Percentiles rank a stretch among this genome's conserved stretches.
phyloP scores from a whole-genome alignment of 1,140 invertebrate genomes.

The Luehdorfia chinensis region DNA sequence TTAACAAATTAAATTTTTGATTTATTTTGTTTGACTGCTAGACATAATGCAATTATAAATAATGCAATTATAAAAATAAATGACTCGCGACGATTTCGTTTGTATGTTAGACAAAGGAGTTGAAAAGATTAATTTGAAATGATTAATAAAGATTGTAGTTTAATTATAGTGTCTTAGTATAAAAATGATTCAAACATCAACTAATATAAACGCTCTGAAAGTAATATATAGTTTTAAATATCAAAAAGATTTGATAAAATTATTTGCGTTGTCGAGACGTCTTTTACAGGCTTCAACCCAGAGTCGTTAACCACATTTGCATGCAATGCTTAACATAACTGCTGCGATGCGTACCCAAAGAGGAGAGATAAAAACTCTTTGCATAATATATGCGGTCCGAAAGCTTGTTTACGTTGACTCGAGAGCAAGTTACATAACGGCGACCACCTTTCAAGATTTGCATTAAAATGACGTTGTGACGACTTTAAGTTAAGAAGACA shows the following conservation, averaged over 20 bases:
- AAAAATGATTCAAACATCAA: too few species aligned
- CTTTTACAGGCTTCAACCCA: slow-evolving; percentile 2
- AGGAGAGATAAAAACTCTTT: slow-evolving; percentile 42
- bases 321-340: slow-evolving; percentile 35
- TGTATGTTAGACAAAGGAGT: too few species aligned
- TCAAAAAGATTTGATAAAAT: not conserved
- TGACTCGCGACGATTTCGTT: too few species aligned
- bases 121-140: too few species aligned
- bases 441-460: slow-evolving; percentile 34
- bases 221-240: too few species aligned
- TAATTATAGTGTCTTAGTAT: too few species aligned
- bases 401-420: slow-evolving; percentile 37
- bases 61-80: not conserved
- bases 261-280: not conserved
- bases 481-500: not conserved
- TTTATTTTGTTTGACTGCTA: slow-evolving; percentile 24
- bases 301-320: slow-evolving; percentile 34
- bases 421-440: slow-evolving; percentile 46
- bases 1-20: slow-evolving; percentile 15
- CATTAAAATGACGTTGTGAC: slow-evolving; percentile 27
- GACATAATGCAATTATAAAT: slow-evolving; percentile 33
- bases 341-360: slow-evolving; percentile 24
- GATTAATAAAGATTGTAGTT: too few species aligned
- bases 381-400: slow-evolving; percentile 43
- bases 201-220: too few species aligned